Conservation (phyloP, 2,797 vertebrate species). For the Chelonia mydas region DNA sequence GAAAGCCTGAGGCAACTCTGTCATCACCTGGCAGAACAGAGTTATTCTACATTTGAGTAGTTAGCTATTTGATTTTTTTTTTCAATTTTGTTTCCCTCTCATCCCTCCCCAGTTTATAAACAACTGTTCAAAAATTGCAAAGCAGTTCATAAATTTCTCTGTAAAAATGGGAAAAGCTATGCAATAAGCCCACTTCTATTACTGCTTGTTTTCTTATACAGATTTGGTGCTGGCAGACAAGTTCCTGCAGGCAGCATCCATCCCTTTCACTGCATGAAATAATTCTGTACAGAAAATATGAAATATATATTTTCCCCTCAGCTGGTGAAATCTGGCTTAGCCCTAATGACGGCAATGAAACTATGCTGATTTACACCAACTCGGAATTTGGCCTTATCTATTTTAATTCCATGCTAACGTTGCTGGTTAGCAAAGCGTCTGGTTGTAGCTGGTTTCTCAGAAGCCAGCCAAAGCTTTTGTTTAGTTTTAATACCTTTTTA, state of each 20-base stretch:
- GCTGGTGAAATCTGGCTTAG: not conserved
- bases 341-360: not conserved
- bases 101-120: conserved; percentile 35
- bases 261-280: not conserved
- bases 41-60: not conserved
- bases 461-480: conserved; percentile 69
- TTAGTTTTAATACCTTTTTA: conserved; percentile 76
- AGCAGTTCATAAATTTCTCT: conserved; percentile 34
- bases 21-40: conserved; percentile 5
- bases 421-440: not conserved
- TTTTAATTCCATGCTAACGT: rapidly evolving
- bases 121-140: not conserved
- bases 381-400: not conserved
- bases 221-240: not conserved
- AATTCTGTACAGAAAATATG: conserved; percentile 52
- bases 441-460: conserved; percentile 60
- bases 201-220: conserved; percentile 4
- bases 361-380: not conserved
- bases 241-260: not conserved
- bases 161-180: not conserved
- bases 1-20: conserved; percentile 35
- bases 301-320: not conserved
- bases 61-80: not conserved
- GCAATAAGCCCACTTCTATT: not conserved
- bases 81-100: conserved; percentile 9